phyloP scores from a whole-genome alignment of 1,140 invertebrate species.

The Agrypnia vestita region DNA sequence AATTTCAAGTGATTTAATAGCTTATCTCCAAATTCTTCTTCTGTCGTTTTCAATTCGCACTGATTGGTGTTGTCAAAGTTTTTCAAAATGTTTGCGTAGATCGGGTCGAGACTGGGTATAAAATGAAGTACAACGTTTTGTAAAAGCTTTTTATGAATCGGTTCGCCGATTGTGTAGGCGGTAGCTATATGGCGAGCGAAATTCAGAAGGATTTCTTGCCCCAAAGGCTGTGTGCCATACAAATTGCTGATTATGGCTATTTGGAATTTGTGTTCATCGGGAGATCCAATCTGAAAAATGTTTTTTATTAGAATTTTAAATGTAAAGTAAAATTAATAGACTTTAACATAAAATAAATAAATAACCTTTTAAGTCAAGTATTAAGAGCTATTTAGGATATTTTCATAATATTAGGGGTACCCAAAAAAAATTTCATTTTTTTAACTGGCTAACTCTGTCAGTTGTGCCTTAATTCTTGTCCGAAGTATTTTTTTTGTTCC shows the following conservation, averaged over 20 bases:
- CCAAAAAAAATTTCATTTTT: no score
- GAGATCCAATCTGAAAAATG: slow-evolving; percentile 76
- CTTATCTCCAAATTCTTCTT: slow-evolving; percentile 76
- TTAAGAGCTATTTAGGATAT: no score
- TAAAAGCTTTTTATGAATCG: slow-evolving; percentile 77
- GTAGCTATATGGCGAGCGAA: slow-evolving; percentile 86
- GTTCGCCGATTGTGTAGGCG: slow-evolving; percentile 80
- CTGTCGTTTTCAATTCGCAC: slow-evolving; percentile 68
- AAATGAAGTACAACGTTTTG: slow-evolving; percentile 85
- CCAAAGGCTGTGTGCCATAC: slow-evolving; percentile 87
- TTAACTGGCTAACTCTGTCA: no score
- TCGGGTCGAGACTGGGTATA: slow-evolving; percentile 80
- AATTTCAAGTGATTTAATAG: slow-evolving; percentile 70
- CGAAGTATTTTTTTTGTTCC: no score
- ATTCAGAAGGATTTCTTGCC: slow-evolving; percentile 87
- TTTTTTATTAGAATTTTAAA: background rate
- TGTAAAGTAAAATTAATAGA: no score
- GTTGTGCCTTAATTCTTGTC: no score
- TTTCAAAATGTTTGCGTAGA: slow-evolving; percentile 71
- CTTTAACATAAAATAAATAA: background rate
- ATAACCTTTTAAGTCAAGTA: no score
- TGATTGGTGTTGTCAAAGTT: slow-evolving; percentile 65
- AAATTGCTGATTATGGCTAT: slow-evolving; percentile 88
- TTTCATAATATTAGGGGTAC: no score
- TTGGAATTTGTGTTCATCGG: slow-evolving; percentile 87